Base-by-base conservation (phyloP, 2,888 invertebrate genomes). In the Polia nebulosa region DNA sequence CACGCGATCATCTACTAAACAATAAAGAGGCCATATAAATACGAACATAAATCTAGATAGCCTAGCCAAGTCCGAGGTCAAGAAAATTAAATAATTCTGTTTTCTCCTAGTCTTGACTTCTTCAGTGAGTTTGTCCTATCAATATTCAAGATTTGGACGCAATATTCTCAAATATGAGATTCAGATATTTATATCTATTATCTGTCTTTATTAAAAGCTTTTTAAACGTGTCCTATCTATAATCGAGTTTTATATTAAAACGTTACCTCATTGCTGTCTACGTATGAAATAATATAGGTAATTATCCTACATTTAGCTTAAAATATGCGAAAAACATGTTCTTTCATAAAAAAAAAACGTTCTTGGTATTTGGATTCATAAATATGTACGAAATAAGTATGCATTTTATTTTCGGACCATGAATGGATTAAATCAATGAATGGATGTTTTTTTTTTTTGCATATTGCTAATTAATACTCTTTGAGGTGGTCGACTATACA, bases 371-470 rank as follows among this genome's bases (percentile, higher is more conserved):
- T 62, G 3, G 11, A 0, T 25, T 62, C 17, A 73, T 70, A 25
- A 53, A 70, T 63, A 74, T 74, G 44, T 25, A 45, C 39, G 13
- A 25, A 41, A n/a, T 17, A 17, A 17, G 13, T 20, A 25, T 52
- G 32, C 11, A 47, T 64, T 72, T 45, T 45, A 64, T 73, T 70
- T 70, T 53, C 36, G 44, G 17, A 53, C 1, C 44, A 52, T 74
- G 69, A 70, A 70, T 69, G 74, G 15, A 52, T 22, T 41, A 8
- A n/a, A 44, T 25, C 9, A 20, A 52, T 74, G 74, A 69, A 73
- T 69, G 51, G 11, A 52, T 11, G 22, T 59, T 32, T 15, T 9
- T 2, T 41, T 1, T 36, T 25, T 44, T 29, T 25, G 44, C 36
- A 29, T 32, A 22, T 52, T 29, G 1, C n/a, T n/a, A n/a, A n/a